A percentile compares a stretch with the other conserved stretches of the same genome.
phyloP scores from a whole-genome alignment of 30 jellyfish, hydroid and myxozoan species.

The Calvadosia cruxmelitensis region DNA sequence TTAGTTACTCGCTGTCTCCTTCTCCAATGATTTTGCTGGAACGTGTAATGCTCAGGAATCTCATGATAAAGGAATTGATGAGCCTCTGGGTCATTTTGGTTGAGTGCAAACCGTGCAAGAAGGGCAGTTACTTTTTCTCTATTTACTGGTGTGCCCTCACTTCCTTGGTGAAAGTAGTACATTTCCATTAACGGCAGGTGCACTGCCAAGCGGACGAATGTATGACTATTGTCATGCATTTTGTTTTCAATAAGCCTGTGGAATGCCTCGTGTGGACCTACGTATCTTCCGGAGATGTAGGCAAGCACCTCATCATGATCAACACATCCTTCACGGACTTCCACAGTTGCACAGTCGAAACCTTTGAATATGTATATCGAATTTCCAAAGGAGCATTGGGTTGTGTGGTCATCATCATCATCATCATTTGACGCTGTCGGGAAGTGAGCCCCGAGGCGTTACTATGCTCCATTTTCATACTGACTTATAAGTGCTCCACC shows the following conservation, averaged over 20 bases:
- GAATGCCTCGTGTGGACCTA: slow-evolving; percentile 47
- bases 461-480: too few relatives aligned
- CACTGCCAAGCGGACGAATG: slow-evolving; percentile 29
- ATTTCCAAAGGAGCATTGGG: too few relatives aligned
- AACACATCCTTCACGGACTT: slow-evolving; percentile 17
- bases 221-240: slow-evolving; percentile 44
- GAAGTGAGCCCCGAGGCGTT: too few relatives aligned
- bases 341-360: slow-evolving; percentile 37
- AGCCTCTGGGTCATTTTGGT: slow-evolving; percentile 23
- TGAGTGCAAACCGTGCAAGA: slow-evolving; percentile 43
- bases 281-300: slow-evolving; percentile 26
- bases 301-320: slow-evolving; percentile 46
- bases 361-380: slow-evolving; percentile 57
- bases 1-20: slow-evolving; percentile 3
- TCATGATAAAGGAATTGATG: slow-evolving; percentile 28
- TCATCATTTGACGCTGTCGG: too few relatives aligned
- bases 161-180: slow-evolving; percentile 28
- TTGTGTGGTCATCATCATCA: too few relatives aligned
- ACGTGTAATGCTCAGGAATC: slow-evolving; percentile 41
- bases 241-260: slow-evolving; percentile 10
- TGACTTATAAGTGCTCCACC: too few relatives aligned
- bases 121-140: slow-evolving; percentile 11
- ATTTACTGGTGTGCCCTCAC: slow-evolving; percentile 24
- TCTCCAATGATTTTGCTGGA: slow-evolving; percentile 12
- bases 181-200: slow-evolving; percentile 42